Evolutionary conservation across 1,140 invertebrate genomes (phyloP), one percentile per base, ranked within the genome.

Genomic region (Zaprionus tsacasi): DNA sequence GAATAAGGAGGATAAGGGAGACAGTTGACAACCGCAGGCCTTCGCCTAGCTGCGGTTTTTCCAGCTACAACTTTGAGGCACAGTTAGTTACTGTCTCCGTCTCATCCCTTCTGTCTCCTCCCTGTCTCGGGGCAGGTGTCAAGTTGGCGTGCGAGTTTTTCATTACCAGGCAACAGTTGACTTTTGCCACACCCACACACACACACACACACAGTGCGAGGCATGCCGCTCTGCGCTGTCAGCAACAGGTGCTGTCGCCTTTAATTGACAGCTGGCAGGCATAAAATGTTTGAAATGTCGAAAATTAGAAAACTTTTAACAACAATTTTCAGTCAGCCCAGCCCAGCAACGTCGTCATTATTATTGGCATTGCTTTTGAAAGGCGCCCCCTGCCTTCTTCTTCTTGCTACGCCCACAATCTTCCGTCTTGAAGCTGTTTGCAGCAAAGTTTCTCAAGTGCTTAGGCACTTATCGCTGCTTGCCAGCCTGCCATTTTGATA

Each of bases 231-330:
- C n/a, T 36, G 50, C 21, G 67, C 78, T 88, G 85, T 81, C 81
- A 79, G 85, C 85, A 89, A 89, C 85, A 89, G 85, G 85, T 89
- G 85, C 75, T 72, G 85, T 79, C 69, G 85, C 78, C 81, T 81
- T 89, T 90, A 85, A 90, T 89, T 89, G 85, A 90, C 85, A 89
- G 85, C 86, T 90, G 71, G 78, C 70, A 85, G 86, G 78, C 85
- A 90, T 89, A 79, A 89, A 85, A 89, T 85, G 76, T 82, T 89
- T 59, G 78, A 89, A 89, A 90, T 86, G 85, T 89, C 78, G 85
- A 85, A 90, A 89, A 89, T 89, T 90, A 89, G 86, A 89, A 89
- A 89, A 89, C 86, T 89, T 90, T 89, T 89, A 85, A 89, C 85
- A 89, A 85, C 85, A 88, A 86, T 82, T 69, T 54, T 45, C 36